phyloP scores from a whole-genome alignment of 1,140 invertebrate species.

The Sinonovacula constricta region DNA sequence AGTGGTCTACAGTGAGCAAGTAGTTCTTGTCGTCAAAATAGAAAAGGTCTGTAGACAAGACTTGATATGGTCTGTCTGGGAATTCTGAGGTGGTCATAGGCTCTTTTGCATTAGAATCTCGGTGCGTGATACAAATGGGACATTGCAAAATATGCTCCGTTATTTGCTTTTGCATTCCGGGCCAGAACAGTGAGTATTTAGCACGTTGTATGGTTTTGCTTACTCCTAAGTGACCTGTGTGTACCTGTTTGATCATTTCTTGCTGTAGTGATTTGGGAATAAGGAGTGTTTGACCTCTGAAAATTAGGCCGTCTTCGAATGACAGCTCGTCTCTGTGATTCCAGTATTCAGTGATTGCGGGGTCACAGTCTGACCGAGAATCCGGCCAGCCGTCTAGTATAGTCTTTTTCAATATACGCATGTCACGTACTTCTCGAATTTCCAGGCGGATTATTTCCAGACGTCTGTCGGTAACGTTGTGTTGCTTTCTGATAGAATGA shows the following conservation, averaged over 20 bases:
- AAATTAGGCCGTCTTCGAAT: background rate
- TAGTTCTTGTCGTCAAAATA: too few species aligned
- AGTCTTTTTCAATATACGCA: constrained; percentile 2
- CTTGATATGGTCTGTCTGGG: too few species aligned
- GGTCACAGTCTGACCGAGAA: background rate
- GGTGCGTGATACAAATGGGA: constrained; percentile 23
- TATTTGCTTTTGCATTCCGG: background rate
- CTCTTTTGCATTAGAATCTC: constrained; percentile 13
- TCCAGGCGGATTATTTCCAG: background rate
- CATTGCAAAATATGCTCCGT: background rate
- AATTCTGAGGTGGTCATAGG: background rate
- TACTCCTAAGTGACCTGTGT: constrained; percentile 54
- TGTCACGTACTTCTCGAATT: constrained; percentile 5
- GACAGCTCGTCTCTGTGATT: constrained; percentile 48
- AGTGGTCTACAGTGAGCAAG: too few species aligned
- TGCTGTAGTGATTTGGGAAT: background rate
- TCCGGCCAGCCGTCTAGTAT: constrained; percentile 45
- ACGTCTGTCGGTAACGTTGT: constrained; percentile 1
- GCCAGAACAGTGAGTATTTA: background rate
- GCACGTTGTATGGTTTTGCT: constrained; percentile 45
- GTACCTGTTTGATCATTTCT: constrained; percentile 37
- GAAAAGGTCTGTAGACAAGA: too few species aligned
- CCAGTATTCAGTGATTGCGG: constrained; percentile 23
- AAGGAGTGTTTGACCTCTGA: too few species aligned
- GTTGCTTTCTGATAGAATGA: background rate